A percentile compares a stretch with the other conserved stretches of the same genome.
Conservation (phyloP, 2,888 invertebrate species). For the Alitta virens region DNA sequence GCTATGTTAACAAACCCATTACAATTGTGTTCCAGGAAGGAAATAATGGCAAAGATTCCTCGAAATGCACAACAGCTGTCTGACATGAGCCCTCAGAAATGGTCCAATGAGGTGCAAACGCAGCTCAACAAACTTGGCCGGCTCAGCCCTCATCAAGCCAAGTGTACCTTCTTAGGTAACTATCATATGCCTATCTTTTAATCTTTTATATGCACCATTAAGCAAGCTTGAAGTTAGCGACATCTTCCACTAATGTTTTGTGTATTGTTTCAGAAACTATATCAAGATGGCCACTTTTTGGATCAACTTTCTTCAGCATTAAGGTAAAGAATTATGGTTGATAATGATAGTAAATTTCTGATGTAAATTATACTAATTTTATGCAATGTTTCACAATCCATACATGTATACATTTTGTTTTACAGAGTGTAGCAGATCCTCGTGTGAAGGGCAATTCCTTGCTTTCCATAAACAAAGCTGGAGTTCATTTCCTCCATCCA, state of each 20-base stretch:
- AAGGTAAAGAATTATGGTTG: slow-evolving; percentile 56
- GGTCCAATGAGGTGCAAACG: slow-evolving; percentile 84
- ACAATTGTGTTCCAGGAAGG: slow-evolving; percentile 54
- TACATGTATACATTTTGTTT: neutral
- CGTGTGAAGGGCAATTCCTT: slow-evolving; percentile 81
- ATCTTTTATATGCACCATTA: too few species aligned
- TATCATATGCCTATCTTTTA: neutral
- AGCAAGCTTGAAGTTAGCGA: too few species aligned
- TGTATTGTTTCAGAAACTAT: slow-evolving; percentile 70
- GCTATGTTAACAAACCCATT: too few species aligned
- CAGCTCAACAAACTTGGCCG: slow-evolving; percentile 82
- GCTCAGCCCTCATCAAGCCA: slow-evolving; percentile 77
- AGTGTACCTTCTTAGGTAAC: slow-evolving; percentile 70
- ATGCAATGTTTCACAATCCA: neutral
- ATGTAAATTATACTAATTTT: too few species aligned
- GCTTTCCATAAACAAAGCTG: slow-evolving; percentile 87
- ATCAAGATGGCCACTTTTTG: slow-evolving; percentile 93
- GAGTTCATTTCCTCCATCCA: slow-evolving; percentile 89
- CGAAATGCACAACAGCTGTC: slow-evolving; percentile 83
- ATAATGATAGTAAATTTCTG: too few species aligned
- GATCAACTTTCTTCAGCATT: slow-evolving; percentile 96
- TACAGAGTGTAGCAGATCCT: slow-evolving; percentile 59
- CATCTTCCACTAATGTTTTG: too few species aligned
- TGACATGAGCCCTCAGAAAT: slow-evolving; percentile 83
- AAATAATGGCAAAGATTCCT: slow-evolving; percentile 79